Percentiles rank a stretch among this genome's conserved stretches.
Evolutionary conservation across 1,140 invertebrate genomes (phyloP).

Genomic region (Ips nitidus): DNA sequence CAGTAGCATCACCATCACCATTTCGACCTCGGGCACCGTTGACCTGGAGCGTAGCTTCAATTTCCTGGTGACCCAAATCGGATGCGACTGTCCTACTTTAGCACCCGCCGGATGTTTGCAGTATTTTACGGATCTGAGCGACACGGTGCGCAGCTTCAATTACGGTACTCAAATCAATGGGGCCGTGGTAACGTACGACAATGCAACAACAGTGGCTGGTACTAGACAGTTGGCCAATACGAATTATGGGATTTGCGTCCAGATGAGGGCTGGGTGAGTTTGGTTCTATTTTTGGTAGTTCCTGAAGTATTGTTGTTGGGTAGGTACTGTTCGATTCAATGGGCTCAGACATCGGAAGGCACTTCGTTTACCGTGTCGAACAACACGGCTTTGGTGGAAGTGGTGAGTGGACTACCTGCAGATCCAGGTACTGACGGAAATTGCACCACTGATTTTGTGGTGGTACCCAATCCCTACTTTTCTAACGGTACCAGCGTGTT

Average conservation of each 20-base stretch:
- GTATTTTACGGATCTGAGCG: constrained; percentile 67
- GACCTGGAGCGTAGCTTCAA: constrained; percentile 71
- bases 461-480: constrained; percentile 67
- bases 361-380: constrained; percentile 72
- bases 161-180: constrained; percentile 64
- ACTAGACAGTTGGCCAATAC: constrained; percentile 72
- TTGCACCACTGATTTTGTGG: constrained; percentile 72
- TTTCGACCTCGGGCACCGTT: constrained; percentile 63
- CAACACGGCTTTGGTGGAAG: constrained; percentile 50
- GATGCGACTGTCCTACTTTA: constrained; percentile 65
- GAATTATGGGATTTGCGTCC: constrained; percentile 74
- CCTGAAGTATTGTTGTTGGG: not conserved
- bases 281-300: not conserved
- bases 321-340: constrained; percentile 65
- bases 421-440: constrained; percentile 7
- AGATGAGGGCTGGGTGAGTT: constrained; percentile 59
- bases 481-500: constrained; percentile 51
- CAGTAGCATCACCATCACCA: constrained; percentile 66
- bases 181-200: constrained; percentile 47
- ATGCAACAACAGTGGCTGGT: constrained; percentile 53
- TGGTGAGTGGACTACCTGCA: constrained; percentile 48
- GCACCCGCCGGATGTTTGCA: constrained; percentile 79
- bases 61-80: constrained; percentile 72
- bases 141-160: constrained; percentile 75
- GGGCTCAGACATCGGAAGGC: constrained; percentile 56